Evolutionary conservation across 2,113 vertebrate species (phyloP), one percentile per base, ranked within the genome.

Genomic region (Actinemys pallida): DNA sequence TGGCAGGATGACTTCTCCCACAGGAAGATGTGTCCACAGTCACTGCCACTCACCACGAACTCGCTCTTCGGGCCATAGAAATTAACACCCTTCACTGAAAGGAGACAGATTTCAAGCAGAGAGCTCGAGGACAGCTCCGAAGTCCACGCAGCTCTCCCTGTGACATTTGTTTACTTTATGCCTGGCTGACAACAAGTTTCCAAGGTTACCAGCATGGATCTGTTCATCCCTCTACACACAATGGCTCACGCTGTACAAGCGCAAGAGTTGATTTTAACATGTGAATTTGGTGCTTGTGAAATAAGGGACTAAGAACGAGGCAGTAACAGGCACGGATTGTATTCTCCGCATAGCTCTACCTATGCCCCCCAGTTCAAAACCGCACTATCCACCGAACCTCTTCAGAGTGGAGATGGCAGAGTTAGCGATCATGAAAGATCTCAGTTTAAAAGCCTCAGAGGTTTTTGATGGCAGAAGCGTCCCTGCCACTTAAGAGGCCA

Each of bases 1-100:
- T 99, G 99, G 96, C 99, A 99, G 10, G 99, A 99, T 27, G 98
- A 96, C 50, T 99, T 99, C 92, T 99, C 99, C 99, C 99, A 99
- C 86, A 99, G 96, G 97, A 99, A 99, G 95, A 99, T 99, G 98
- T 99, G 99, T 39, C 99, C 99, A 0, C 99, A 99, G 96, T 99
- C 99, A 25, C 99, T 99, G 84, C 99, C 99, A 20, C 99, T 99
- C 96, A 99, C 98, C 95, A 99, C 98, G 86, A 99, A 99, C 98
- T 99, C 99, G 24, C 99, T 99, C 94, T 98, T 98, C 0, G 99
- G 99, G 57, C 99, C 99, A 1, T 99, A 99, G 97, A 99, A 99
- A 96, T 99, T 99, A 90, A 99, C 99, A 0, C 99, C 99, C 96
- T 99, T 99, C 96, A 99, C 99, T 99, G 98, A 20, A 96, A 96